phyloP scores from a whole-genome alignment of 2,888 invertebrate species.

The Drosophila testacea region DNA sequence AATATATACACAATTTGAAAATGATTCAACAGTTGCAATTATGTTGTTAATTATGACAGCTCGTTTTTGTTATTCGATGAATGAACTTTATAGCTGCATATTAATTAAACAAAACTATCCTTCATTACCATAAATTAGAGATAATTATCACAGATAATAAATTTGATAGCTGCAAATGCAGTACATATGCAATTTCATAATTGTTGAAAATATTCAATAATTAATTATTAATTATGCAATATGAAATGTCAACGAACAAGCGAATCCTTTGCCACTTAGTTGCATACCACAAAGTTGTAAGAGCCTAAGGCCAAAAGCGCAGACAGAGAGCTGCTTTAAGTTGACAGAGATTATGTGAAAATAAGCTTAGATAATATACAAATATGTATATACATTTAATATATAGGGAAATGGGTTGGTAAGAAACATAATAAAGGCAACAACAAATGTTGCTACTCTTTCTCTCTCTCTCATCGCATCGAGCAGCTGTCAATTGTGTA shows the following conservation, averaged over 20 bases:
- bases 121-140: background rate
- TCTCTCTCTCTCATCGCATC: background rate
- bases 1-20: background rate
- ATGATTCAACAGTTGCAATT: background rate
- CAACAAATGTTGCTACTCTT: slow-evolving; percentile 16
- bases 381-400: background rate
- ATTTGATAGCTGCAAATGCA: background rate
- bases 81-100: background rate
- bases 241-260: background rate
- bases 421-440: slow-evolving; percentile 15
- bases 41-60: background rate
- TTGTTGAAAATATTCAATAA: too few species aligned
- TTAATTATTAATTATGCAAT: background rate
- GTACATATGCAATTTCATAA: background rate
- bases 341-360: slow-evolving; percentile 75
- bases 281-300: background rate
- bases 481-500: slow-evolving; percentile 76
- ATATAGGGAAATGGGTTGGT: background rate
- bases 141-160: background rate
- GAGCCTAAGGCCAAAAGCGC: slow-evolving; percentile 1
- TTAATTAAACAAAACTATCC: background rate
- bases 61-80: background rate
- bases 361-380: slow-evolving; percentile 73
- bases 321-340: slow-evolving; percentile 40
- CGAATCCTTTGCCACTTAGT: background rate